Base-by-base conservation (phyloP, 2,888 invertebrate species). In the Heliconius charithonia region DNA sequence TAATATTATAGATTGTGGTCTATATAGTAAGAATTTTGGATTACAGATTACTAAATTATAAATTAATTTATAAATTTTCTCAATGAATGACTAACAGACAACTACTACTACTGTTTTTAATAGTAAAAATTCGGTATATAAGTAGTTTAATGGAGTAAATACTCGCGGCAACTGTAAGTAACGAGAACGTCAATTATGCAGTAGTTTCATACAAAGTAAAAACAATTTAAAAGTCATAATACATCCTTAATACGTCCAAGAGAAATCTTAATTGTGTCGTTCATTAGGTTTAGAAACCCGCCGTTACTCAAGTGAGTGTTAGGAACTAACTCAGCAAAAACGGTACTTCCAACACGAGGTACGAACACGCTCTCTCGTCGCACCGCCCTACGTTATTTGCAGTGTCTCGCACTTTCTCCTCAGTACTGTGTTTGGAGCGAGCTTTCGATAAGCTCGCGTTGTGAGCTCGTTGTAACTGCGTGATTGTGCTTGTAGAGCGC, bases 401-500 rank as follows among this genome's bases (percentile, higher is more conserved):
- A 37, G 16, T 72, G 59, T 72, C 25, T 29, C 16, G 72, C 72
- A 59, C 72, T 72, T 72, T 72, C 72, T 72, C 56, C 25, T 41
- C 7, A 7, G 29, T 22, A 62, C n/a, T 29, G 32, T 71, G 51
- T 32, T 67, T 37, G 10, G 3, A 59, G n/a, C 13, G n/a, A 72
- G 72, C 72, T 72, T 72, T 59, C 56, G 59, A 51, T 71, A 71
- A 72, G 72, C 32, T 72, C 22, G 56, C 56, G n/a, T 59, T n/a
- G 56, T 56, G 3, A 3, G 45, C 45, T 3, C 0, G 0, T 29
- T 29, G 29, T 29, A 29, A 16, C 19, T 56, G 56, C 56, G 9
- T 22, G 56, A n/a, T 45, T 16, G 45, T 1, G 37, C 10, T 51
- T 51, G 19, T 51, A 51, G 6, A 51, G 45, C 45, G 45, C 19